Base-by-base conservation (phyloP, 2,113 vertebrate species). In the Elaphurus davidianus region DNA sequence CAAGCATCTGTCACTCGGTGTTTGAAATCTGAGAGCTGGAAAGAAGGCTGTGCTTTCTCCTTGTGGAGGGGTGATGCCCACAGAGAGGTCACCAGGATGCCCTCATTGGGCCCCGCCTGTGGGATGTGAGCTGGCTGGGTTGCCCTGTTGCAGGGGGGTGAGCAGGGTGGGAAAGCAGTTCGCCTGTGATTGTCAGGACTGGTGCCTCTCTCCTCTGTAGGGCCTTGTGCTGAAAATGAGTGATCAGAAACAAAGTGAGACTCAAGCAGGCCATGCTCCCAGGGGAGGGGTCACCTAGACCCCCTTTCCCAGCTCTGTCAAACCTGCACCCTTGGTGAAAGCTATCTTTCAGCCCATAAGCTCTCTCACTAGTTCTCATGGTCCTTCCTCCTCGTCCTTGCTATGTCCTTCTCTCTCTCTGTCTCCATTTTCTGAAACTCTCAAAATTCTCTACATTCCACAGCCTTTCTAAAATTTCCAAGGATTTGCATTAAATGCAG, bases 1-100 rank as follows among this genome's bases (percentile, higher is more conserved):
- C 30, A 14, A 21, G 1, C 8, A 27, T 5, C 6, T 54, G 12
- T 30, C 36, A 12, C 40, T 27, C 17, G 14, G 23, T 11, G 12
- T 45, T 27, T 87, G 67, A 57, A 87, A 43, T 82, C 81, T 15
- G 59, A 85, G 88, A 64, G 89, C 92, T 12, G 33, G 50, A 40
- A 45, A 47, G 28, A 25, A 45, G 14, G 30, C 25, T 79, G 16
- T 36, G 54, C 2, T 1, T 43, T 30, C 47, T 12, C 17, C 43
- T 55, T 10, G 2, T 40, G 23, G 23, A 2, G 9, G 6, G 47
- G 43, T 16, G 3, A 2, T n/a, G 33, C 10, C 27, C 27, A 5
- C 11, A 36, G 40, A 36, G 64, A 52, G 15, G 25, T 43, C 1
- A 4, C 16, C 27, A 5, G 1, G 45, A 45, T 43, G 57, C 19